Evolutionary conservation across 1,140 invertebrate species (phyloP), one percentile per base, ranked within the genome.

Genomic region (Trichogramma pretiosum): DNA sequence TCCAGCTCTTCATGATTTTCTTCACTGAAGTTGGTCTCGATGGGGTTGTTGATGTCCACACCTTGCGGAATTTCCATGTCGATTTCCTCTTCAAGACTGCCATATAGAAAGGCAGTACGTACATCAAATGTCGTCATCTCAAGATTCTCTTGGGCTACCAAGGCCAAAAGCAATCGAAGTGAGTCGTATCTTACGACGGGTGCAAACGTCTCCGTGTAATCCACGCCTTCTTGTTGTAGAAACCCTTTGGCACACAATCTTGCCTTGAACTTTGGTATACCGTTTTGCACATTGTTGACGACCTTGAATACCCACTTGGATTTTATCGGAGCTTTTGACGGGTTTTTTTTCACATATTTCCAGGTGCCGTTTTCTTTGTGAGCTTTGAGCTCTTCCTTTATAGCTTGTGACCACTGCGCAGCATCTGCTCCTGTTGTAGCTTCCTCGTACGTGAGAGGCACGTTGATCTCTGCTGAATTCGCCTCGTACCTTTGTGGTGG

Each of bases 11-110:
- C n/a, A n/a, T n/a, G n/a, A n/a, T n/a, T n/a, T n/a, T n/a, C n/a
- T n/a, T n/a, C n/a, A n/a, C n/a, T n/a, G n/a, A n/a, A n/a, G n/a
- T n/a, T n/a, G n/a, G n/a, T n/a, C n/a, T n/a, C n/a, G n/a, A n/a
- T n/a, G n/a, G 32, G n/a, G 5, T 34, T 16, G n/a, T n/a, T 34
- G 32, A n/a, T 34, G 5, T 34, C 4, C 5, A 34, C 32, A 9
- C 55, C 55, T 1, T 60, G 21, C 17, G 64, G 65, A 39, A 61
- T 55, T 36, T 56, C 19, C 56, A 52, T 52, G n/a, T 5, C 41
- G 5, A 48, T 48, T 19, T 18, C 11, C 1, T 52, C 45, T 9
- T 34, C 7, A 3, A 52, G 8, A 9, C 39, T 36, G 0, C 45
- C 50, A 14, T 52, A 26, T 3, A 46, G 23, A 21, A 47, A 52